Percentiles rank a stretch among this genome's conserved stretches.
These are phyloP conservation scores for Pteropus rufus DNA, from an alignment of 2,797 vertebrate genomes.

Conservation along the genomic window DNA sequence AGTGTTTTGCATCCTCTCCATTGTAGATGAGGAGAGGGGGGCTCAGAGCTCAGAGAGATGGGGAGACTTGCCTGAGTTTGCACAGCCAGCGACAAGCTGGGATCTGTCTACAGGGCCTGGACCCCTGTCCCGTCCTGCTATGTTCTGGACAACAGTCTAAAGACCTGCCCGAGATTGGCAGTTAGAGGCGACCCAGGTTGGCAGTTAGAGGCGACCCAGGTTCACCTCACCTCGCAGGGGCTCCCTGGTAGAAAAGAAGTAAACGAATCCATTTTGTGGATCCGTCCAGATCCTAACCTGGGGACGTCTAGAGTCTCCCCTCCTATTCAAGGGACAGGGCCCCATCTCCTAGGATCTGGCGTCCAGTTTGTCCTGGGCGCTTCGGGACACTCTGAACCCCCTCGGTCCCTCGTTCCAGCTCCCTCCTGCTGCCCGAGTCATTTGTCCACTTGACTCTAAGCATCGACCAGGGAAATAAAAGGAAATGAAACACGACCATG, in stretches of 20 bases:
- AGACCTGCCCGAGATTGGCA: background rate
- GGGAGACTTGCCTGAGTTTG: background rate
- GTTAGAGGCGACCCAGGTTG: rapidly evolving
- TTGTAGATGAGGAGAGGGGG: background rate
- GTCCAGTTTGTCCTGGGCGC: background rate
- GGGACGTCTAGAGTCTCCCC: background rate
- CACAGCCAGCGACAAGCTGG: background rate
- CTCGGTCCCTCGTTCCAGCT: background rate
- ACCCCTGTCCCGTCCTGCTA: background rate
- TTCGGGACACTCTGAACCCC: background rate
- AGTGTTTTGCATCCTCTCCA: background rate
- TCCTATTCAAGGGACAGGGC: background rate
- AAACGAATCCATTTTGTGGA: background rate
- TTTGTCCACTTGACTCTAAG: conserved; percentile 40
- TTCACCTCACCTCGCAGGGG: background rate
- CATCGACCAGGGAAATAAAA: conserved; percentile 32
- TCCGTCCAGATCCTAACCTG: background rate
- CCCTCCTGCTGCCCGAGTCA: background rate
- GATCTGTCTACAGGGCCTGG: background rate
- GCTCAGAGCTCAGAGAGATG: background rate
- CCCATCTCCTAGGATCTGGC: background rate
- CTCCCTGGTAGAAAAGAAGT: background rate
- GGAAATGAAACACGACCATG: background rate
- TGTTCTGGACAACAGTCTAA: background rate
- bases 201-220: rapidly evolving